Conservation (phyloP, 2,888 invertebrate genomes). For the Leucozona laternaria region DNA sequence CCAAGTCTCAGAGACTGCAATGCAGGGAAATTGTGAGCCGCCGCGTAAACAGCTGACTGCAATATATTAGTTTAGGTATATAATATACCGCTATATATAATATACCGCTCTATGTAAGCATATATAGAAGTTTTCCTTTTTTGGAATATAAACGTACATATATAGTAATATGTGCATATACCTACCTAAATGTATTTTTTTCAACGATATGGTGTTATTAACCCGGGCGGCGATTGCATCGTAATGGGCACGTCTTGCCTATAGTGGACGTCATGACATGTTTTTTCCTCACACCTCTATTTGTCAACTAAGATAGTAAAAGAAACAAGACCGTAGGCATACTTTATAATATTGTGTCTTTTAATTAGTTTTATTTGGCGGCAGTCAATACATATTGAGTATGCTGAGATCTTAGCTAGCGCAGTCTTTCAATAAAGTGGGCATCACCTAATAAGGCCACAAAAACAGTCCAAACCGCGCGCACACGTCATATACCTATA, state of each 20-base stretch:
- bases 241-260: constrained; percentile 43
- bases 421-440: constrained; percentile 36
- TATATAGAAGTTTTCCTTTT: constrained; percentile 24
- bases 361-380: constrained; percentile 60
- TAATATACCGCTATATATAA: too few relatives aligned
- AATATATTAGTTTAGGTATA: background rate
- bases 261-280: constrained; percentile 43
- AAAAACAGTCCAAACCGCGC: constrained; percentile 46
- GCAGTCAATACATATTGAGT: constrained; percentile 28
- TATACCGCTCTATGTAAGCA: background rate
- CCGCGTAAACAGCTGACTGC: constrained; percentile 64
- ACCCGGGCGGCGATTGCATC: constrained; percentile 29
- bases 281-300: constrained; percentile 37
- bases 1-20: constrained; percentile 49
- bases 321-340: constrained; percentile 28
- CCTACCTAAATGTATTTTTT: background rate
- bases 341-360: constrained; percentile 43
- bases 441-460: constrained; percentile 65
- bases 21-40: constrained; percentile 46
- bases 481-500: constrained; percentile 42
- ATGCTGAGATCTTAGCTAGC: background rate
- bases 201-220: constrained; percentile 53
- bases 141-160: constrained; percentile 4
- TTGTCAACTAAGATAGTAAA: constrained; percentile 24
- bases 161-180: too few relatives aligned